A percentile compares a stretch with the other conserved stretches of the same genome.
Evolutionary conservation across 2,888 invertebrate genomes (phyloP).

Genomic region (Melangyna quadrimaculata): DNA sequence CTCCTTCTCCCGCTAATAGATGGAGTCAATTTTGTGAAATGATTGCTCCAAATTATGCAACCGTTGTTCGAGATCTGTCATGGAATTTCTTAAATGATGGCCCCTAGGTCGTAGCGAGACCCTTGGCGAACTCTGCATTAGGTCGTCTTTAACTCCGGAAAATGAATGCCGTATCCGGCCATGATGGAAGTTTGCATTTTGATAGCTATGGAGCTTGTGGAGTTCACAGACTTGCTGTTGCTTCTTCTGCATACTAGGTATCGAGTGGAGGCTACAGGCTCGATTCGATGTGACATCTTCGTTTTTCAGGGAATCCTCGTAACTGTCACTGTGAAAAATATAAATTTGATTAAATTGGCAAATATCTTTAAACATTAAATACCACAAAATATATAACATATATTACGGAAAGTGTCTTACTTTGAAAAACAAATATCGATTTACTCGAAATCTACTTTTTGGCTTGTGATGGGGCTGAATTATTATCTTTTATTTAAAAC

Average conservation of each 20-base stretch:
- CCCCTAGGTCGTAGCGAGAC: constrained; percentile 78
- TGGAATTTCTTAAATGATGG: constrained; percentile 79
- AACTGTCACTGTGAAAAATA: constrained; percentile 85
- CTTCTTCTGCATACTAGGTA: constrained; percentile 57
- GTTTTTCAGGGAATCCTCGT: constrained; percentile 89
- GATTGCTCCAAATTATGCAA: constrained; percentile 80
- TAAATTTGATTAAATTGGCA: not conserved
- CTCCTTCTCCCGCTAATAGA: constrained; percentile 68
- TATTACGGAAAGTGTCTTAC: no score
- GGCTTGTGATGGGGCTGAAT: no score
- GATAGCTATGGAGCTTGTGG: constrained; percentile 75
- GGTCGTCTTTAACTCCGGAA: constrained; percentile 80
- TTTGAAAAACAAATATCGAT: no score
- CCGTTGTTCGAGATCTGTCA: constrained; percentile 80
- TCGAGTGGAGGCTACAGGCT: constrained; percentile 74
- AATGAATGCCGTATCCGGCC: constrained; percentile 80
- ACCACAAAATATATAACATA: no score
- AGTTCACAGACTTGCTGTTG: constrained; percentile 63
- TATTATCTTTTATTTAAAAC: not conserved
- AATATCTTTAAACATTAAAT: no score
- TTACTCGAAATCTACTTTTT: no score
- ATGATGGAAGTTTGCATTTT: constrained; percentile 78
- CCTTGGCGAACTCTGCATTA: constrained; percentile 79
- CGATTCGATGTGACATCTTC: constrained; percentile 73
- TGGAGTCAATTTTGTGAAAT: constrained; percentile 79